phyloP scores from a whole-genome alignment of 2,797 vertebrate species.

The Coranthus polyacanthus region DNA sequence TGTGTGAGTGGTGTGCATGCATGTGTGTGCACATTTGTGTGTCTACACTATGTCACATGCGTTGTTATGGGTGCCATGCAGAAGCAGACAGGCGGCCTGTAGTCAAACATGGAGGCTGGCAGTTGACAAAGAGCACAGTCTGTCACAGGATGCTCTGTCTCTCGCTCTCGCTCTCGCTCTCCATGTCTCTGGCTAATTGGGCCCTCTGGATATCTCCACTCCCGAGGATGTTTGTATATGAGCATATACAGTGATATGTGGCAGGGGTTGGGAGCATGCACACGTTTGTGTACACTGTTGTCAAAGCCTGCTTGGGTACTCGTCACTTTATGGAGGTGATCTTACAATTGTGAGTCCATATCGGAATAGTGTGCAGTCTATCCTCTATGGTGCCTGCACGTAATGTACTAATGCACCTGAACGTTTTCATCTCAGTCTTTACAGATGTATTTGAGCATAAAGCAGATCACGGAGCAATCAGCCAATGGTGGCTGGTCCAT shows the following conservation, averaged over 20 bases:
- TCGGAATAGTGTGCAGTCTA: background rate
- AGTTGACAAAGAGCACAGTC: conserved; percentile 73
- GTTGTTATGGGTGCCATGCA: conserved; percentile 66
- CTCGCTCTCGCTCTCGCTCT: conserved; percentile 32
- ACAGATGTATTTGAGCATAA: background rate
- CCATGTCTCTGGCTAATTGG: conserved; percentile 72
- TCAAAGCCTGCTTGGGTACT: conserved; percentile 43
- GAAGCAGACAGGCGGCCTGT: conserved; percentile 66
- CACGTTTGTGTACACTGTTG: conserved; percentile 51
- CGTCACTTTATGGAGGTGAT: conserved; percentile 38
- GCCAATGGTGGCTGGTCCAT: too few species aligned
- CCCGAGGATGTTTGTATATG: conserved; percentile 71
- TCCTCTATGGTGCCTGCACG: background rate
- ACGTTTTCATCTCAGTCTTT: background rate
- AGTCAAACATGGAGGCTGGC: conserved; percentile 73
- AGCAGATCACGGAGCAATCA: background rate
- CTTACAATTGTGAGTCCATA: conserved; percentile 15
- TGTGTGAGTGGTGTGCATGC: conserved; percentile 15
- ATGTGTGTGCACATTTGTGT: background rate
- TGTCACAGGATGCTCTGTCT: conserved; percentile 54
- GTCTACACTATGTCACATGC: conserved; percentile 50
- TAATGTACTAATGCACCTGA: background rate
- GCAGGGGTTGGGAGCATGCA: conserved; percentile 25
- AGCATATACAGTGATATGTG: conserved; percentile 51
- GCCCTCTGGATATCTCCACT: conserved; percentile 77